Evolutionary conservation across 2,888 invertebrate genomes (phyloP).

Genomic region (Acanthosoma haemorrhoidale): DNA sequence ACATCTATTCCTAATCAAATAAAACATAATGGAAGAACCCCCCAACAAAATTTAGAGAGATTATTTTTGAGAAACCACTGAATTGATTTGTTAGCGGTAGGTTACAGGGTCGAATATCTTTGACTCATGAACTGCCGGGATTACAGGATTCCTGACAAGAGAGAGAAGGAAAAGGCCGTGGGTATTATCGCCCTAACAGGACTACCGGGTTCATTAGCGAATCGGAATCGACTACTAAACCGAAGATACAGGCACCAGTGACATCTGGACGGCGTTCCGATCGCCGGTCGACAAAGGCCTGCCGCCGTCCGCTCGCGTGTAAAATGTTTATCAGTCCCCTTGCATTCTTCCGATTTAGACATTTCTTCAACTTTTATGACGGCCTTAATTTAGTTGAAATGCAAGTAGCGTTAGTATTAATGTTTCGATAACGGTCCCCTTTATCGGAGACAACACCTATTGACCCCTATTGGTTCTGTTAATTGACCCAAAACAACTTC

Average conservation of each 20-base stretch:
- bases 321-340: background rate
- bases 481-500: too few relatives aligned
- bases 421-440: background rate
- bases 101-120: too few relatives aligned
- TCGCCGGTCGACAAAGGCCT: slow-evolving; percentile 6
- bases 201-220: background rate
- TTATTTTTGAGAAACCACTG: too few relatives aligned
- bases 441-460: background rate
- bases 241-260: background rate
- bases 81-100: too few relatives aligned
- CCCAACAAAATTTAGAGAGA: too few relatives aligned
- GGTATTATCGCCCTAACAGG: background rate
- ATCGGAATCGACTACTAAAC: background rate
- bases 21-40: too few relatives aligned
- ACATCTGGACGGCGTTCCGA: background rate
- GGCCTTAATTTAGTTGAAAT: background rate
- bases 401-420: background rate
- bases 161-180: background rate
- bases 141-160: too few relatives aligned
- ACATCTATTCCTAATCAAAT: too few relatives aligned
- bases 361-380: slow-evolving; percentile 1
- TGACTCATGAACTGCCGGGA: too few relatives aligned
- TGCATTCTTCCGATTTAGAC: background rate
- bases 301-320: slow-evolving; percentile 10
- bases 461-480: background rate